Base-by-base conservation (phyloP, 2,888 invertebrate species). In the Volucella inflata region DNA sequence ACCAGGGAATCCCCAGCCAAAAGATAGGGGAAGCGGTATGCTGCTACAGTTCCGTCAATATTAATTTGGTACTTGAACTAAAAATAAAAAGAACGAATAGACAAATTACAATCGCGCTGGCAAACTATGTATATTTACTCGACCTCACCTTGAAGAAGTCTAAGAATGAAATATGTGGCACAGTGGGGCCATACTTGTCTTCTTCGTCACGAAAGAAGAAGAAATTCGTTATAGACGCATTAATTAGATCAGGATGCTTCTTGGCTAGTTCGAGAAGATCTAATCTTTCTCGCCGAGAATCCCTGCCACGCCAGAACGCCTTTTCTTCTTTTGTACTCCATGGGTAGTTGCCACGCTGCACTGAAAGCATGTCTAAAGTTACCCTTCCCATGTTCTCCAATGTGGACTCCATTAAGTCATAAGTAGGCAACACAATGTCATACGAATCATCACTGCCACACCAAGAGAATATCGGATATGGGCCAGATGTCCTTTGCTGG, bases 41-140 rank as follows among this genome's bases (percentile, higher is more conserved):
- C 97, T 17, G 99, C 98, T 14, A 99, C 99, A 48, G 98, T 98
- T 14, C 99, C 99, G 93, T 99, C 99, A 72, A 99, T 94, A 90
- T 96, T 97, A 40, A 99, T 92, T 93, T 98, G 98, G 92, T 98
- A 99, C 93, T 98, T 98, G 91, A 96, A 97, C 98, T 99, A 93
- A 1, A 17, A 36, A 44, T 14, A 62, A 9, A 48, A 0, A 30
- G 68, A 53, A 10, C 2, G 55, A 3, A 17, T 3, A 8, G n/a
- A 8, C 21, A 55, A 36, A 21, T n/a, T 0, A 9, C 3, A 21
- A 44, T 36, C 12, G 14, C 8, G 8, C 8, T 10, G 3, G 55
- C 0, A 21, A 10, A 42, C 10, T 30, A 12, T 14, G 48, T 2
- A 30, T 9, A 0, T n/a, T 14, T 36, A 11, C 21, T n/a, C 36